A percentile compares a stretch with the other conserved stretches of the same genome.
Conservation (phyloP, 2,888 invertebrate genomes). For the Chorisops tibialis region DNA sequence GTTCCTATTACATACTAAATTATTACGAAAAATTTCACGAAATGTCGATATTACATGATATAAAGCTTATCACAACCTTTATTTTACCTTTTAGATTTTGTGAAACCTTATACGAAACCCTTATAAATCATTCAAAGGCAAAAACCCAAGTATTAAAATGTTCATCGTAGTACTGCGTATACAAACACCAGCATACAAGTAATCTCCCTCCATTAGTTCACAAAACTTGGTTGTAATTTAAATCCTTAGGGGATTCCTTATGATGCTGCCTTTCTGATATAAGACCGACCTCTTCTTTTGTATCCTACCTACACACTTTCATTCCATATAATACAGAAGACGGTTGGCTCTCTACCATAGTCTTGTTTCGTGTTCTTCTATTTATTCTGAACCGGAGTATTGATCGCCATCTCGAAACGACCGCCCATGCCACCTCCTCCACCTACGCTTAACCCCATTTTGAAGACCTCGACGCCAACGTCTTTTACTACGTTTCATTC, state of each 20-base stretch:
- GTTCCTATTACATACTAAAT: too few species aligned
- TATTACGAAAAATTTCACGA: background rate
- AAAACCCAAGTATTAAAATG: slow-evolving; percentile 23
- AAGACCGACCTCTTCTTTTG: slow-evolving; percentile 31
- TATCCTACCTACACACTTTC: slow-evolving; percentile 12
- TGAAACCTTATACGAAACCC: slow-evolving; percentile 24
- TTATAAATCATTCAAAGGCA: slow-evolving; percentile 32
- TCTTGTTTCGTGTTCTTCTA: slow-evolving; percentile 26
- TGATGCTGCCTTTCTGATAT: slow-evolving; percentile 27
- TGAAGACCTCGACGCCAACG: slow-evolving; percentile 23
- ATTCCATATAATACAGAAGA: slow-evolving; percentile 25
- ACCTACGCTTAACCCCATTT: slow-evolving; percentile 14
- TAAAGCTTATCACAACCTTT: slow-evolving; percentile 24
- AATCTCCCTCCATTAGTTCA: slow-evolving; percentile 29
- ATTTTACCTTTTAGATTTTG: slow-evolving; percentile 14
- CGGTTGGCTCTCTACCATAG: slow-evolving; percentile 23
- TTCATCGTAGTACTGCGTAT: slow-evolving; percentile 14
- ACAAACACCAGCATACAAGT: slow-evolving; percentile 25
- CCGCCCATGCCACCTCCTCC: slow-evolving; percentile 11
- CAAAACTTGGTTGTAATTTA: slow-evolving; percentile 33
- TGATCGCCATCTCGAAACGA: slow-evolving; percentile 28
- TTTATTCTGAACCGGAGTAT: slow-evolving; percentile 29
- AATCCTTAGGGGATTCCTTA: slow-evolving; percentile 34
- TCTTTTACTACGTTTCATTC: slow-evolving; percentile 29
- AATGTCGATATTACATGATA: slow-evolving; percentile 18